Conservation (phyloP, 2,797 vertebrate genomes). For the Acestrorhynchus altus region DNA sequence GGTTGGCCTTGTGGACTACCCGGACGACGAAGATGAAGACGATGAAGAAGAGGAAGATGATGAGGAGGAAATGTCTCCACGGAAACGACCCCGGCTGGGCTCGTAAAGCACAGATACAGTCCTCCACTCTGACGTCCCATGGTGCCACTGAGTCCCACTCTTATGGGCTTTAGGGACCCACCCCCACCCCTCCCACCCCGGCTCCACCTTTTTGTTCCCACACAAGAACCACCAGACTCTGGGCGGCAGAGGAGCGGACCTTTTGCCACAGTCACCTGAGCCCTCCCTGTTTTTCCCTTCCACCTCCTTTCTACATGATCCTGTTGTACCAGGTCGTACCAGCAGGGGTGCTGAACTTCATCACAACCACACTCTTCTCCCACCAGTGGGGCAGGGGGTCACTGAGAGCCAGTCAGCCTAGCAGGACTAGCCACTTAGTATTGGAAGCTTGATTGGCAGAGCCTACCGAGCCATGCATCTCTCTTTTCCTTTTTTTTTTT, state of each 20-base stretch:
- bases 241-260: slow-evolving; percentile 75
- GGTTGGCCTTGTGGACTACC: slow-evolving; percentile 97
- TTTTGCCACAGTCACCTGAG: slow-evolving; percentile 40
- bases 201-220: slow-evolving; percentile 45
- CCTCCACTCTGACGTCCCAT: slow-evolving; percentile 74
- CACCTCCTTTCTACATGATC: slow-evolving; percentile 51
- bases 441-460: slow-evolving; percentile 86
- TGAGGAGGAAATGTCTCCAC: slow-evolving; percentile 87
- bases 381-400: slow-evolving; percentile 67
- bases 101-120: slow-evolving; percentile 81
- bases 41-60: slow-evolving; percentile 92
- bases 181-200: slow-evolving; percentile 43
- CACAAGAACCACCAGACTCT: slow-evolving; percentile 44
- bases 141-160: slow-evolving; percentile 78
- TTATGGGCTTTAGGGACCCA: slow-evolving; percentile 76
- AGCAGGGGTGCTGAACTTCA: slow-evolving; percentile 71
- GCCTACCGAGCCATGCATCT: slow-evolving; percentile 71
- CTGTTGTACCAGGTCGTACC: slow-evolving; percentile 57
- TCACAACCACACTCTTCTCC: slow-evolving; percentile 75
- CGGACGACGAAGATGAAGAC: slow-evolving; percentile 97
- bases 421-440: slow-evolving; percentile 82
- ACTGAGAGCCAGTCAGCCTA: slow-evolving; percentile 82
- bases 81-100: slow-evolving; percentile 95
- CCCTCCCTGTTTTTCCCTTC: slow-evolving; percentile 30
- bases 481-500: slow-evolving; percentile 17